Conservation (phyloP, 92 coral and sea anemone species). For the Actinostola sp. region DNA sequence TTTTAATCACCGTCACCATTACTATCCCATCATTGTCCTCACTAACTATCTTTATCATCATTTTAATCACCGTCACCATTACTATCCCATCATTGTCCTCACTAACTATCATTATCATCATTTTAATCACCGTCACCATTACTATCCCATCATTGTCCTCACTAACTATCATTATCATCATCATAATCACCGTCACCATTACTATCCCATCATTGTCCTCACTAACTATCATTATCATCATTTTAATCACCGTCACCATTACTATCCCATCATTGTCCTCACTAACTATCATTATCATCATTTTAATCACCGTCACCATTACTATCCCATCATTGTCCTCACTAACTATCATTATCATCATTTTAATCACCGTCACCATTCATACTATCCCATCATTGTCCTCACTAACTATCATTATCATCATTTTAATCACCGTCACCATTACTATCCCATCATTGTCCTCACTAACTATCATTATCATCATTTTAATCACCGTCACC, state of each 20-base stretch:
- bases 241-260: too few relatives aligned
- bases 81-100: background rate
- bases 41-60: background rate
- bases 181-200: background rate
- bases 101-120: background rate
- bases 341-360: background rate
- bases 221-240: background rate
- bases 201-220: background rate
- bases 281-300: background rate
- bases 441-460: background rate
- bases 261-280: too few relatives aligned
- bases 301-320: background rate
- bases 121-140: background rate
- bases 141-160: too few relatives aligned
- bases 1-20: too few relatives aligned
- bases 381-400: background rate
- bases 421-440: background rate
- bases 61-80: background rate
- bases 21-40: too few relatives aligned
- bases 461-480: too few relatives aligned
- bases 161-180: too few relatives aligned
- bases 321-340: background rate
- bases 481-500: too few relatives aligned
- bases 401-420: background rate
- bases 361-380: background rate